Percentiles rank a stretch among this genome's conserved stretches.
Conservation (phyloP, 2,113 vertebrate genomes). For the Pundamilia nyererei region DNA sequence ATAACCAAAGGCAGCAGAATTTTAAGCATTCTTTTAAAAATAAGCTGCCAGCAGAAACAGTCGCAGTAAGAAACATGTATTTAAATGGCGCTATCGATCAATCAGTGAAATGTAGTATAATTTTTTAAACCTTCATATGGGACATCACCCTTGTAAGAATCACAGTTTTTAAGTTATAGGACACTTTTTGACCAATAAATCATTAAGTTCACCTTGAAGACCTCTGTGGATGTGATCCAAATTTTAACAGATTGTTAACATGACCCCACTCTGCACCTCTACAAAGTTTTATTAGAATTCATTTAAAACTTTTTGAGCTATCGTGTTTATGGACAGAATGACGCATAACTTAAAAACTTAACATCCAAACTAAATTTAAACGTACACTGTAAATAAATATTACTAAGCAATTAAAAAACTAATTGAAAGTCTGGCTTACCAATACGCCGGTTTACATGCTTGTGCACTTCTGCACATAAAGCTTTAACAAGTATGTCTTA, state of each 20-base stretch:
- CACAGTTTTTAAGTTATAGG: not conserved
- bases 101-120: not conserved
- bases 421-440: not conserved
- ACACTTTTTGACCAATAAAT: not conserved
- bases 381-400: not conserved
- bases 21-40: not conserved
- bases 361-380: not conserved
- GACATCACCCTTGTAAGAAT: not conserved
- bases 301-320: not conserved
- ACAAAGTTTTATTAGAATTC: not conserved
- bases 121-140: not conserved
- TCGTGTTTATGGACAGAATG: not conserved
- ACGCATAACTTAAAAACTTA: not conserved
- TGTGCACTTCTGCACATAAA: not conserved
- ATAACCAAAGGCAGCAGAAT: not conserved
- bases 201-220: not conserved
- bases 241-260: not conserved
- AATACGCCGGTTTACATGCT: not conserved
- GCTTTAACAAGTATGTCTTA: not conserved
- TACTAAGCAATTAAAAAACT: not conserved
- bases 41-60: not conserved
- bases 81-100: not conserved
- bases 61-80: accelerated
- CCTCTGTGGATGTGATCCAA: not conserved
- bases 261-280: not conserved